Base-by-base conservation (phyloP, 2,888 invertebrate genomes). In the Phasia obesa region DNA sequence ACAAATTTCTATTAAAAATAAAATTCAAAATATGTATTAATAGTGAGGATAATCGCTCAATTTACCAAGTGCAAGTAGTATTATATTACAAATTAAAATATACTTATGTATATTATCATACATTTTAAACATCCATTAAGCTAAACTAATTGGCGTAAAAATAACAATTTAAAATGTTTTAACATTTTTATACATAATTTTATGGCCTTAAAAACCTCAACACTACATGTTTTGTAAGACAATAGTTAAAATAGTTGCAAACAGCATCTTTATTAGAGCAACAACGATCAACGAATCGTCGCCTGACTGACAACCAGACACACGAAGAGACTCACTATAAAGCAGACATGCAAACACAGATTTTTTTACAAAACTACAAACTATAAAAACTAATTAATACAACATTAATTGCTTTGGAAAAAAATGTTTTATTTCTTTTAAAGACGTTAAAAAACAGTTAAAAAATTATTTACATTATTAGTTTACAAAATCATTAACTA, bases 121-220 rank as follows among this genome's bases (percentile, higher is more conserved):
- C 19, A 25, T 27, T 17, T 55, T 57, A 70, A 75, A 60, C 62
- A 70, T 64, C 47, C 59, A 79, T 76, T 75, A 83, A 79, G 79
- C 60, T 67, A 69, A 83, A 79, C 75, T 79, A 83, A 83, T 76
- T 83, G 83, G 79, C 83, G 79, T 83, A 83, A 79, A 83, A 79
- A 83, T 79, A 79, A 83, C 75, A 76, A 83, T 75, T 83, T 76
- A 83, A 79, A 71, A 71, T 71, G 83, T 71, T 59, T 69, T 51
- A 69, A 69, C 51, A 69, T 69, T 77, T 77, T 77, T 62, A 49
- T 53, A 77, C 62, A 70, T 77, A 70, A 70, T 70, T 77, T 77
- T 70, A 77, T 77, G 62, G 62, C 62, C 77, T 77, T 70, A 77
- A 77, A 76, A 70, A 69, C 69, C 53, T 69, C 69, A 70, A 70